Evolutionary conservation across 2,888 invertebrate genomes (phyloP), one percentile per base, ranked within the genome.

Genomic region (Conistra vaccinii): DNA sequence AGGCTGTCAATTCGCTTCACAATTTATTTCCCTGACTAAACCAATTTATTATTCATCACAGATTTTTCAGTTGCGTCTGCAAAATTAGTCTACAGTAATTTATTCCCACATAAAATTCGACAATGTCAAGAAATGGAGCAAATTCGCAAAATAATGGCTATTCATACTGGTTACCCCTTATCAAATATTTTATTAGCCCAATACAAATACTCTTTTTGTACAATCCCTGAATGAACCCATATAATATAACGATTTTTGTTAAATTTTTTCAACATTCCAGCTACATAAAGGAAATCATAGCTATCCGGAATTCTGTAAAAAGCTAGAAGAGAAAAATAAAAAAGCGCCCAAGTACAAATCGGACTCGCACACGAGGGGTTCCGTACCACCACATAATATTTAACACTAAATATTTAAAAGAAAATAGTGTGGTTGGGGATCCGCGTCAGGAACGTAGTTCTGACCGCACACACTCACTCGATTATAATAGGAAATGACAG

Each of bases 131-230:
- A 10, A 51, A 39, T 23, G 17, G 23, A 45, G 6, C 6, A 32
- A 32, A 14, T 65, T 66, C 23, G 9, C n/a, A n/a, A n/a, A 48
- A 35, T 9, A 39, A 57, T 48, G 3, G 63, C 35, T 26, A 17
- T 39, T 48, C 29, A 26, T 9, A 60, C 20, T 14, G 14, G 35
- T 53, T n/a, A 45, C 35, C 23, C 35, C 29, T 69, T 20, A 48
- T 78, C 78, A 76, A 78, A 76, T 32, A 78, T 76, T 78, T 39
- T 23, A 70, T 39, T 23, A 42, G 5, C 29, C 4, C 12, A 17
- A 29, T 61, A 14, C 20, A 55, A 55, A 58, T 39, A 55, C 7
- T 39, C 53, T 39, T 79, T 79, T 63, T 20, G 14, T 4, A 79
- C 42, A 76, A 70, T 70, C 48, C 20, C 9, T 65, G 53, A 58